Evolutionary conservation across 2,113 vertebrate genomes (phyloP), one percentile per base, ranked within the genome.

Genomic region (Phylloscopus trochilus): DNA sequence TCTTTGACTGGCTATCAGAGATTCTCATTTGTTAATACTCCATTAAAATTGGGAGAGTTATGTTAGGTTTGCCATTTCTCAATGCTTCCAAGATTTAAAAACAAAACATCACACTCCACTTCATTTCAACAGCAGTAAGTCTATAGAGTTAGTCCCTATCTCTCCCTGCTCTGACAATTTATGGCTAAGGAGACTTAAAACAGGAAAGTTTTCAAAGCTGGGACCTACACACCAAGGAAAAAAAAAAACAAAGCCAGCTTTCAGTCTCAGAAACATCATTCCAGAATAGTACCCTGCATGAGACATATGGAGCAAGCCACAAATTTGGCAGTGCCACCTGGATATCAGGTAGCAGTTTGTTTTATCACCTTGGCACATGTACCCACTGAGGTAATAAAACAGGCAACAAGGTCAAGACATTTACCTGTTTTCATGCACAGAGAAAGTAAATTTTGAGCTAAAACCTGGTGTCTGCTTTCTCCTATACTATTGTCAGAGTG

Each of bases 291-390:
- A 70, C 64, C 49, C 92, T 82, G 68, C 73, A 83, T n/a, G 69
- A 94, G 82, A 94, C 86, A 86, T 95, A 95, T 49, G 72, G 87
- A 92, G 44, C 1, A 0, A 91, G 62, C 68, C 81, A 95, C 4
- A 1, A 52, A 90, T 84, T 81, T 83, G 93, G 93, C 94, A 97
- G 55, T 84, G 49, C 58, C 82, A 91, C 88, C 87, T 95, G 60
- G 85, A 91, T 89, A 92, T 66, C 87, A 93, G 88, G 88, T 86
- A 93, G 76, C 94, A 97, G 93, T 87, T 93, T 95, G 79, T 86
- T 96, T 97, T 92, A 92, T 92, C 90, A 96, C 89, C 68, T 92
- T 93, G 84, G 62, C 82, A 93, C 60, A 72, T 15, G 74, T 60
- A 82, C 55, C 22, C 46, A 83, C 20, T 74, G 64, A 97, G 93